Conservation (phyloP, 37 sponge, comb jelly and placozoan species). For the Corticium candelabrum region DNA sequence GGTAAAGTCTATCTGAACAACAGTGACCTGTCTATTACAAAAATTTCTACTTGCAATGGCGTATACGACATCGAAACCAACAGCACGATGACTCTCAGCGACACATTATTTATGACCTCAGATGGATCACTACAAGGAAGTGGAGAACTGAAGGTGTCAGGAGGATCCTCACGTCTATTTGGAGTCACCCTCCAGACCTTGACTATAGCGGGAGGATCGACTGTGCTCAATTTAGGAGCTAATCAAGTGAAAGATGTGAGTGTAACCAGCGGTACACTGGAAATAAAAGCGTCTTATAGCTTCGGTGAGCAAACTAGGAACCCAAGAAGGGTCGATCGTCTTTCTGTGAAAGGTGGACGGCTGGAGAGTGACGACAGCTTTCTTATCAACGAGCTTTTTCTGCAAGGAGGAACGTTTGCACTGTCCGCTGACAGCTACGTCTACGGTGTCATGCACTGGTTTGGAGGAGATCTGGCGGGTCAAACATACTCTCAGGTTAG, state of each 20-base stretch:
- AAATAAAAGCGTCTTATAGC: background rate
- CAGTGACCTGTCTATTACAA: background rate
- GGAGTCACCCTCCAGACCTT: background rate
- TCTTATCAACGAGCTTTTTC: background rate
- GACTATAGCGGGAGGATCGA: background rate
- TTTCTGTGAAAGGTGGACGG: background rate
- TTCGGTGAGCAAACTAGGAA: background rate
- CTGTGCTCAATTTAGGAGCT: background rate
- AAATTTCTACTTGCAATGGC: background rate
- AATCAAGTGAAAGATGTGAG: background rate
- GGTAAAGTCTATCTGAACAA: background rate
- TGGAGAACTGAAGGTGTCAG: background rate
- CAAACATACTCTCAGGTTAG: background rate
- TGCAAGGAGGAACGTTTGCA: background rate
- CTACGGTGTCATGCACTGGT: background rate
- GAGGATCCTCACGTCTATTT: background rate
- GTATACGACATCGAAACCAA: background rate
- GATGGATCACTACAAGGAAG: background rate
- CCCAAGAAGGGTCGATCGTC: background rate
- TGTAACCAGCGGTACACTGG: background rate
- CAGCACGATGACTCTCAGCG: background rate
- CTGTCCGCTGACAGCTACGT: background rate
- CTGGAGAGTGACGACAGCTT: background rate
- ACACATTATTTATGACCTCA: background rate
- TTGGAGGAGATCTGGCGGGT: background rate